Percentiles rank a stretch among this genome's conserved stretches.
Conservation (phyloP, 2,113 vertebrate species). For the Natator depressus region DNA sequence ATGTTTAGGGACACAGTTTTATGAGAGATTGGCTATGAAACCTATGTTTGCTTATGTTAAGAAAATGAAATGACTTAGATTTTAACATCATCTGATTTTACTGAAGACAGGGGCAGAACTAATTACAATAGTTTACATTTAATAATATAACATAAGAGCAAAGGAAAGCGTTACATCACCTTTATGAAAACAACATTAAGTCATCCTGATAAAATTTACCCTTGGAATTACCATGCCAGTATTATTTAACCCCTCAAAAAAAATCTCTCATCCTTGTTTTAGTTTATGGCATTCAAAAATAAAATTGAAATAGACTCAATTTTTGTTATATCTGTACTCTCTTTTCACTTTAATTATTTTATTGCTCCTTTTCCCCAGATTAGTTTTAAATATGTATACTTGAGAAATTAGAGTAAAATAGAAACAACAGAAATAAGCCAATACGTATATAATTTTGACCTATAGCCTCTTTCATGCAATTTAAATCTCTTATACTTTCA, state of each 20-base stretch:
- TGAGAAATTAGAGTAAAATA: conserved; percentile 34
- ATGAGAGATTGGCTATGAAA: background rate
- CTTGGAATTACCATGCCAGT: conserved; percentile 16
- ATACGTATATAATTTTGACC: conserved; percentile 65
- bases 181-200: background rate
- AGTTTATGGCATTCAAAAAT: background rate
- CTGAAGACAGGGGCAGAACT: background rate
- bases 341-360: conserved; percentile 43
- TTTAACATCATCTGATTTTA: conserved; percentile 19
- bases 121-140: background rate
- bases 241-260: background rate
- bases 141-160: conserved; percentile 22
- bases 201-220: background rate
- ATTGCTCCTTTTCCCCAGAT: background rate
- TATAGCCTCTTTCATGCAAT: conserved; percentile 50
- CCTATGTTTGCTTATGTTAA: background rate
- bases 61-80: background rate
- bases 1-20: background rate
- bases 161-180: background rate
- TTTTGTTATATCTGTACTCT: background rate
- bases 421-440: conserved; percentile 62
- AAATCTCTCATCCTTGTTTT: background rate
- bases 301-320: conserved; percentile 24
- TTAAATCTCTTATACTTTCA: conserved; percentile 57
- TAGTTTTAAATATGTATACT: background rate